Evolutionary conservation across 2,113 vertebrate genomes (phyloP), one percentile per base, ranked within the genome.

Genomic region (Struthio camelus): DNA sequence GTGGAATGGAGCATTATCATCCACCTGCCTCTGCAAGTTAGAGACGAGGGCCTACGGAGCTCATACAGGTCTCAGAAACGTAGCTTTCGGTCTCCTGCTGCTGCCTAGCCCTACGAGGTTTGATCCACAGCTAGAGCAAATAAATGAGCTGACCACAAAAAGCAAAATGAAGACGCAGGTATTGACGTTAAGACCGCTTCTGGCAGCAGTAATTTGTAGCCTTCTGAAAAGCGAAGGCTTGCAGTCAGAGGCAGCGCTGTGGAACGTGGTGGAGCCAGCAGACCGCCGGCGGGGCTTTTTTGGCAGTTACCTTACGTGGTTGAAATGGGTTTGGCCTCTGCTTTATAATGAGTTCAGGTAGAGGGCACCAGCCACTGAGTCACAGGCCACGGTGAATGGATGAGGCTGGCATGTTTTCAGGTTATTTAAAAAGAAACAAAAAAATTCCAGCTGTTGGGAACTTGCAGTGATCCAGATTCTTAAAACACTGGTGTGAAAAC

Each of bases 1-100:
- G 19, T 16, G 12, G 3, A 12, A 3, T 18, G 7, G 17, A 72
- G 23, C 8, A 0, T 25, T 64, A 6, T 2, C 28, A 20, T 22
- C 36, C 18, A 14, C 34, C 56, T 14, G 5, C 2, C 5, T 6
- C 18, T 58, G 22, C 17, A 67, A 30, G 28, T 64, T 10, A 59
- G 30, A 20, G 72, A 23, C 30, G n/a, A 23, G 15, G 5, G 32
- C 70, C 85, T 84, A 46, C 40, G 36, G 72, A 83, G 50, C 9
- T 46, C 3, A 4, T 54, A 46, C 53, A 44, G 10, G 11, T 44
- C 34, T 23, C 3, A 3, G 36, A 61, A 62, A 80, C 18, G 1
- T 1, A 6, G 23, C 32, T 73, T 44, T 58, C 61, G 8, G 23
- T 64, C 54, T 70, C n/a, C 44, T 87, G 1, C 16, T 83, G n/a